A percentile compares a stretch with the other conserved stretches of the same genome.
Evolutionary conservation across 2,113 vertebrate species (phyloP).

Genomic region (Ploceus nigricollis): DNA sequence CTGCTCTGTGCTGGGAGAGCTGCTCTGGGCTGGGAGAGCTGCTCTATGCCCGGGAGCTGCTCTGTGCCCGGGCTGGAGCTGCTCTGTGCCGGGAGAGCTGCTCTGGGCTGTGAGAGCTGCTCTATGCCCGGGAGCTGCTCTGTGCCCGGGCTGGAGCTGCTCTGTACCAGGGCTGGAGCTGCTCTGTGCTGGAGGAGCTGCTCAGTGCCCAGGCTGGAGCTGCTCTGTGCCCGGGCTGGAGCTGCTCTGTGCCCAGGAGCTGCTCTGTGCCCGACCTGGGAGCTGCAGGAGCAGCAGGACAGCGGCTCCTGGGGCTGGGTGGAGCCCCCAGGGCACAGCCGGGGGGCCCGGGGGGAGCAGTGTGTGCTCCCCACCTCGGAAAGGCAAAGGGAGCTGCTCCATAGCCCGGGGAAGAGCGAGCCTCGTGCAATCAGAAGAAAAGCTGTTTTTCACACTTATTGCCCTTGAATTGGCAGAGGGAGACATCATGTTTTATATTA

Average conservation of each 20-base stretch:
- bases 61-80: neutral
- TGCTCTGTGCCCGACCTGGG: neutral
- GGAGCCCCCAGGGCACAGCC: neutral
- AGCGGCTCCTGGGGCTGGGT: accelerated
- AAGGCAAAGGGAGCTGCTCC: neutral
- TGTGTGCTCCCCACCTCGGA: accelerated
- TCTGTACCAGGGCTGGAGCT: neutral
- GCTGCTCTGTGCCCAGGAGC: too few species aligned
- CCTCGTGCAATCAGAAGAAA: neutral
- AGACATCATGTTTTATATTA: constrained; percentile 73
- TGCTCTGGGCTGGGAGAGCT: neutral
- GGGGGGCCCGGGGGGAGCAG: accelerated
- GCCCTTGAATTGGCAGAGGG: constrained; percentile 65
- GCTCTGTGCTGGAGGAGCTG: neutral
- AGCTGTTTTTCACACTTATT: constrained; percentile 68
- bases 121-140: neutral
- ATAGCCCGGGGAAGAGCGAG: neutral
- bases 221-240: neutral
- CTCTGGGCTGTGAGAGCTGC: too few species aligned
- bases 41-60: neutral
- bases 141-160: neutral
- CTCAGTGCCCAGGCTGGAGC: neutral
- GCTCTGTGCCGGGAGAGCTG: neutral
- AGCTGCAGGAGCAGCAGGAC: neutral
- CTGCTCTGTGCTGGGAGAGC: neutral